A percentile compares a stretch with the other conserved stretches of the same genome.
Evolutionary conservation across 2,797 vertebrate genomes (phyloP).

Genomic region (Oceanodroma leucorhoa): DNA sequence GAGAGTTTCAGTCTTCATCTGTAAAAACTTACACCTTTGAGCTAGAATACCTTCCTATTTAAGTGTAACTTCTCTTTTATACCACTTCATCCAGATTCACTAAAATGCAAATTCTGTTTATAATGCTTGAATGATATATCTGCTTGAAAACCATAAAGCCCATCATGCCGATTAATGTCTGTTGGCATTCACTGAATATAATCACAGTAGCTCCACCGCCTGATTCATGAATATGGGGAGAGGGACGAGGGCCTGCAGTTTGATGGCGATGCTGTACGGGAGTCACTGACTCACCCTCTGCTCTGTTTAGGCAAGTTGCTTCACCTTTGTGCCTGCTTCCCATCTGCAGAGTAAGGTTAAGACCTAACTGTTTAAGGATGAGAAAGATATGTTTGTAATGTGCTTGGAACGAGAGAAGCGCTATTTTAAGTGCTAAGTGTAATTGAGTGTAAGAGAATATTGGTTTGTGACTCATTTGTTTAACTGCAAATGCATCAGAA

Average conservation of each 20-base stretch:
- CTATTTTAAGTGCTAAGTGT: constrained; percentile 46
- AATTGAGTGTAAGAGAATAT: constrained; percentile 33
- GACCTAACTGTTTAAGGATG: background rate
- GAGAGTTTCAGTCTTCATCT: background rate
- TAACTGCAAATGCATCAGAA: constrained; percentile 46
- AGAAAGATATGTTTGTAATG: background rate
- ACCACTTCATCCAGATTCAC: background rate
- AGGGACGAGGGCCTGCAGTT: background rate
- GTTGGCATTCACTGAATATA: background rate
- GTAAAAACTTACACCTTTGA: background rate
- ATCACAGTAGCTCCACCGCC: background rate
- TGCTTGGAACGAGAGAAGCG: background rate
- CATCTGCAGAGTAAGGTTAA: background rate
- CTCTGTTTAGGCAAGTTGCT: background rate
- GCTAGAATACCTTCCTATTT: background rate
- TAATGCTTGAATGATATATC: background rate
- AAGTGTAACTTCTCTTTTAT: background rate
- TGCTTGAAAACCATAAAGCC: background rate
- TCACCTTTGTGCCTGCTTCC: constrained; percentile 24
- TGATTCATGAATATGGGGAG: background rate
- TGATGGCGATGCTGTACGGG: background rate
- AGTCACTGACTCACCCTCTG: background rate
- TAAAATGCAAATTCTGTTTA: background rate
- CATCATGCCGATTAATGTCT: background rate
- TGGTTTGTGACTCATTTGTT: constrained; percentile 51